A percentile compares a stretch with the other conserved stretches of the same genome.
These are phyloP conservation scores for Lasioglossum malachurum DNA, from an alignment of 2,888 invertebrate species.

Conservation along the genomic window DNA sequence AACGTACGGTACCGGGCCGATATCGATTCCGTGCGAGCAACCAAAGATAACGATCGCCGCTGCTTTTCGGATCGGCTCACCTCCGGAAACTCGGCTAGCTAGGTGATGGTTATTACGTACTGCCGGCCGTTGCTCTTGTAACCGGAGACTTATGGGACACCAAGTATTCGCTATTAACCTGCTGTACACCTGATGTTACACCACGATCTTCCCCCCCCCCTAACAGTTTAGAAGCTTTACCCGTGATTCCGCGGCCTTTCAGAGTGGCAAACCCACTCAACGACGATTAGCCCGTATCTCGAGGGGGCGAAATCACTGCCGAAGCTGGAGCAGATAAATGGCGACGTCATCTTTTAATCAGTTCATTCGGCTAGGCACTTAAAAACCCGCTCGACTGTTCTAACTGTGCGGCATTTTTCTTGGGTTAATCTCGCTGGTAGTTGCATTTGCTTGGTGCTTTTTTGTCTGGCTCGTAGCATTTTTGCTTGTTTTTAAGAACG, in stretches of 20 bases:
- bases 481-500: background rate
- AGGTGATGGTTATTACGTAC: constrained; percentile 70
- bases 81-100: constrained; percentile 63
- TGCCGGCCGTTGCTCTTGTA: constrained; percentile 63
- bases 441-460: background rate
- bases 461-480: background rate
- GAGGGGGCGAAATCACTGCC: background rate
- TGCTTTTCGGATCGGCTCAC: constrained; percentile 60
- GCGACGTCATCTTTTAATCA: background rate
- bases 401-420: background rate
- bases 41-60: constrained; percentile 65
- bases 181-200: constrained; percentile 32
- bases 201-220: constrained; percentile 19
- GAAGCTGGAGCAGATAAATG: background rate
- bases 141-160: constrained; percentile 67
- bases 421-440: background rate
- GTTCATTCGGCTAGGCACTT: background rate
- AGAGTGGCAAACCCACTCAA: background rate
- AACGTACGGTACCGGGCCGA: constrained; percentile 62
- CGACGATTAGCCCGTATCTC: background rate
- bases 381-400: background rate
- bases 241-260: background rate
- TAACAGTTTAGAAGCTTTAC: constrained; percentile 25
- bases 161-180: constrained; percentile 56
- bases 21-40: constrained; percentile 65